Base-by-base conservation (phyloP, 2,113 vertebrate genomes). In the Ailurus styani region DNA sequence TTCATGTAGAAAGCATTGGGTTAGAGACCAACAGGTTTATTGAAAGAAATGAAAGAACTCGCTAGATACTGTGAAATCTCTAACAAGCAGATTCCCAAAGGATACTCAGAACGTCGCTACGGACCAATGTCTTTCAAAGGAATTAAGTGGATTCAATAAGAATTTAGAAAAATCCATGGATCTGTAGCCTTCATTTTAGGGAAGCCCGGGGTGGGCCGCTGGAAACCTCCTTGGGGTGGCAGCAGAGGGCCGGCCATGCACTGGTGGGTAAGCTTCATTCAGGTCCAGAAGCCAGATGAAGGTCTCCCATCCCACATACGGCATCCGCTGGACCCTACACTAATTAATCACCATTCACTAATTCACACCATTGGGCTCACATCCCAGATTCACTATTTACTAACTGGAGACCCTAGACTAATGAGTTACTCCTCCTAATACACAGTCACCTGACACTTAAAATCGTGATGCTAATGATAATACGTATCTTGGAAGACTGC, bases 221-320 rank as follows among this genome's bases (percentile, higher is more conserved):
- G 2, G 52, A 27, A 75, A 45, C 20, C 75, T 60, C 42, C 27
- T 29, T 2, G 29, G 31, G 40, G 27, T 14, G 23, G 60, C 9
- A 0, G 6, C 57, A 57, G 1, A 3, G 17, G 37, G 2, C 13
- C 1, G 6, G 34, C 34, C 29, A 10, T 1, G 18, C 13, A 21
- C 29, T 52, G 34, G 34, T 29, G 11, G 4, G 4, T 14, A 5
- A 47, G 13, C 0, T 4, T 17, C 40, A 15, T 15, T 62, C 7
- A 17, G 12, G 8, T 52, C 68, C 91, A 50, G 77, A 12, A 40
- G n/a, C 45, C 40, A 50, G 57, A 4, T 8, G 4, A 10, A 2
- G 23, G 40, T 7, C 10, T 84, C 50, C n/a, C 3, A 29, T 1
- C 37, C 57, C 40, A 50, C 25, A 55, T 5, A 40, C 1, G 40